A percentile compares a stretch with the other conserved stretches of the same genome.
phyloP scores from a whole-genome alignment of 23 tunicate genomes.

The Trididemnum clinides region DNA sequence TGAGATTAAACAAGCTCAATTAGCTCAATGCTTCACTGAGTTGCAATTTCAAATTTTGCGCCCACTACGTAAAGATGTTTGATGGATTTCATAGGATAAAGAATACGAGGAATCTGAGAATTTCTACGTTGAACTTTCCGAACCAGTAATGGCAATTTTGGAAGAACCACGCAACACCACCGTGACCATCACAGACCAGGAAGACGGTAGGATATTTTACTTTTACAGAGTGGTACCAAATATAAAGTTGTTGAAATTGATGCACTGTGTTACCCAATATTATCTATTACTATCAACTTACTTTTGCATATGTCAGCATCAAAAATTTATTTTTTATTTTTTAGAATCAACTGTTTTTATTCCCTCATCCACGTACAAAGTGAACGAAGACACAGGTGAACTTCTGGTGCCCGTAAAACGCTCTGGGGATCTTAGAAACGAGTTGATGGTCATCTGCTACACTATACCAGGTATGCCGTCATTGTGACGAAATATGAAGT shows the following conservation, averaged over 20 bases:
- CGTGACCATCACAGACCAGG: slow-evolving; percentile 74
- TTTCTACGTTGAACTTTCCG: slow-evolving; percentile 80
- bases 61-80: neutral
- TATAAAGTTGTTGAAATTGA: no score
- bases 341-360: slow-evolving; percentile 88
- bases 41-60: neutral
- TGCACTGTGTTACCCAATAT: no score
- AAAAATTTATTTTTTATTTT: neutral
- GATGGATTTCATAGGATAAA: slow-evolving; percentile 56
- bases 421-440: slow-evolving; percentile 78
- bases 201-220: slow-evolving; percentile 97
- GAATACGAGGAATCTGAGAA: slow-evolving; percentile 82
- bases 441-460: slow-evolving; percentile 91
- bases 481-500: no score
- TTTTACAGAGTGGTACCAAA: no score
- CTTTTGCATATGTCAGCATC: no score
- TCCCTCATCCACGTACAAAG: slow-evolving; percentile 35
- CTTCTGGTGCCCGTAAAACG: slow-evolving; percentile 75
- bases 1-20: no score
- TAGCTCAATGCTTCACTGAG: no score
- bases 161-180: slow-evolving; percentile 71
- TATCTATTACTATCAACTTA: no score
- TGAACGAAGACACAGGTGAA: slow-evolving; percentile 75
- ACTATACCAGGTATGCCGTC: slow-evolving; percentile 79
- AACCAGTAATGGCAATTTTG: slow-evolving; percentile 94